Percentiles rank a stretch among this genome's conserved stretches.
These are phyloP conservation scores for Ptychadena robeensis DNA, from an alignment of 2,797 vertebrate genomes.

Conservation along the genomic window DNA sequence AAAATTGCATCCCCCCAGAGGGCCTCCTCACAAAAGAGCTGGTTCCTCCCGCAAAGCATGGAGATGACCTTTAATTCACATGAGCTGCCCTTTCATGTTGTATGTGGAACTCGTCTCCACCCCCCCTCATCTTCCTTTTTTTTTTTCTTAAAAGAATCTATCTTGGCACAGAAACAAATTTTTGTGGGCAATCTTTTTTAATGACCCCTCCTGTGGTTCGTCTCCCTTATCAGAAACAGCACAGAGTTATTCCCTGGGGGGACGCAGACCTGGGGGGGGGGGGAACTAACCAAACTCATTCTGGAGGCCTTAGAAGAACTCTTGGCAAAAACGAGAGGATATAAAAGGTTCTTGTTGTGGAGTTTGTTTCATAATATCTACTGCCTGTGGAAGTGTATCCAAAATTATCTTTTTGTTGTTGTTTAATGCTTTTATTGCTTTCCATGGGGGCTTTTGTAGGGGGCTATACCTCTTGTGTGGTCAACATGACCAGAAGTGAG, in stretches of 20 bases:
- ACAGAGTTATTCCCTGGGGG: neutral
- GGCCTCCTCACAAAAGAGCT: conserved; percentile 80
- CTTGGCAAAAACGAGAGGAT: neutral
- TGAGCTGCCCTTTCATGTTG: conserved; percentile 79
- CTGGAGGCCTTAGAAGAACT: neutral
- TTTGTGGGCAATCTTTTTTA: conserved; percentile 42
- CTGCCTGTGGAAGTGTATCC: too few species aligned
- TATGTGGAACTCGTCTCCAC: conserved; percentile 66
- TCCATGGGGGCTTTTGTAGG: too few species aligned
- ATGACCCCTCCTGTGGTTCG: conserved; percentile 41
- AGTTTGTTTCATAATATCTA: too few species aligned
- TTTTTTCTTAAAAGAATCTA: conserved; percentile 47
- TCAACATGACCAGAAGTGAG: too few species aligned
- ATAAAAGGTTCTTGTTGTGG: too few species aligned
- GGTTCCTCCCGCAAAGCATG: conserved; percentile 78
- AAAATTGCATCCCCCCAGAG: conserved; percentile 69
- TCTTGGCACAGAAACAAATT: conserved; percentile 39
- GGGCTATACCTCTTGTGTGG: too few species aligned
- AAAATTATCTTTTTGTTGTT: too few species aligned
- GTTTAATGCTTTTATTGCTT: too few species aligned
- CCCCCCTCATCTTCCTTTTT: neutral
- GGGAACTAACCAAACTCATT: neutral
- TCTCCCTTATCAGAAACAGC: conserved; percentile 39
- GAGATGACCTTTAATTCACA: conserved; percentile 83
- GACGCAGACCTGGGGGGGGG: too few species aligned